Base-by-base conservation (phyloP, 2,888 invertebrate genomes). In the Ischnus inquisitorius region DNA sequence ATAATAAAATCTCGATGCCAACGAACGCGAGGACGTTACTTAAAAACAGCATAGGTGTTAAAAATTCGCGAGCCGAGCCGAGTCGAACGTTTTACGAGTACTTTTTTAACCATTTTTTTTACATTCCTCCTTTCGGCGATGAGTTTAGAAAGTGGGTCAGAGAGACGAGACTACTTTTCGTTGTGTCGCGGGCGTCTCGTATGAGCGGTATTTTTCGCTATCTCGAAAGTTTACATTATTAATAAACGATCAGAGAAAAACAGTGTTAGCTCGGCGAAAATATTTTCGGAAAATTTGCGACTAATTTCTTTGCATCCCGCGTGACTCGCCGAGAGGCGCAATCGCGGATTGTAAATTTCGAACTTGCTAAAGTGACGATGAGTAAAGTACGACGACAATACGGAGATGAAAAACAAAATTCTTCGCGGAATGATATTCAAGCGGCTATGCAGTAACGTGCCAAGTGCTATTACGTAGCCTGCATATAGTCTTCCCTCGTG, bases 361-460 rank as follows among this genome's bases (percentile, higher is more conserved):
- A 64, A 46, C 34, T 51, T 28, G 2, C 22, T n/a, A 12, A 39
- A 43, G 34, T 16, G 64, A 54, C 43, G 69, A 64, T 28, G 19
- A 62, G 22, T 25, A 22, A 14, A 62, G 22, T 25, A 22, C 22
- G 51, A 51, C 10, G 39, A 54, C 39, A 34, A 54, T 28, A 5
- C 48, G n/a, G 22, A 34, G 28, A 46, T 41, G 12, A 54, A 82
- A 81, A 82, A 82, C 77, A 82, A 67, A 77, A 77, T 82, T 72
- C 71, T 69, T 76, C 46, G 16, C 34, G 54, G 46, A 71, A 54
- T 46, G 51, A 60, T n/a, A 14, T 12, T 22, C 19, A 10, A 71
- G 39, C 25, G 25, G 62, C 48, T 25, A 62, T 69, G 28, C 16
- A 12, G 57, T 48, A 39, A 34, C 34, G 46, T 82, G 81, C 81